Conservation (phyloP, 2,888 invertebrate species). For the Agrotis clavis region DNA sequence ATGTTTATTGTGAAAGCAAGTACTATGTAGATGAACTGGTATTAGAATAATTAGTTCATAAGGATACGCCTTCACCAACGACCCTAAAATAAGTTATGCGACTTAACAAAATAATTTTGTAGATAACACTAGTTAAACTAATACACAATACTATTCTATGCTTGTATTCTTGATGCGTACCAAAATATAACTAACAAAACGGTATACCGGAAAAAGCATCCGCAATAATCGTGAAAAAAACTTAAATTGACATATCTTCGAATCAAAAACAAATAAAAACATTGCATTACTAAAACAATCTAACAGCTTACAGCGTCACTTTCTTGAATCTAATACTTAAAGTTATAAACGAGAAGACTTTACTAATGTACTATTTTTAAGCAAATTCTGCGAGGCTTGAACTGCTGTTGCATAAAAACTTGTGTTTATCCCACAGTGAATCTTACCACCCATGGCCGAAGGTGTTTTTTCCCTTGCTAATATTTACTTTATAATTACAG, state of each 20-base stretch:
- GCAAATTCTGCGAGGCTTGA: conserved; percentile 16
- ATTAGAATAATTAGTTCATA: conserved; percentile 59
- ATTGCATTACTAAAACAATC: conserved; percentile 32
- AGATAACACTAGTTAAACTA: conserved; percentile 35
- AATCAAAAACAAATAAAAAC: conserved; percentile 48
- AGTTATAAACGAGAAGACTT: conserved; percentile 15
- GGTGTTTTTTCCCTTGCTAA: conserved; percentile 33
- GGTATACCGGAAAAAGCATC: conserved; percentile 32
- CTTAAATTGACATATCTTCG: conserved; percentile 36
- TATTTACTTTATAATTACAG: conserved; percentile 86
- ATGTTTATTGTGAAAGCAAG: conserved; percentile 66
- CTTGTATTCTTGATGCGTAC: conserved; percentile 42
- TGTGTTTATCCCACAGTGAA: conserved; percentile 29
- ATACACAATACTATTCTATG: conserved; percentile 46
- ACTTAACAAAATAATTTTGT: conserved; percentile 23
- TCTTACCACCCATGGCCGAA: conserved; percentile 18
- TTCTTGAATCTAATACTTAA: conserved; percentile 4
- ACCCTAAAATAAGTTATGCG: conserved; percentile 29
- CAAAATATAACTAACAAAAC: conserved; percentile 32
- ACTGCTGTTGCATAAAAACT: conserved; percentile 12
- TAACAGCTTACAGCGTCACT: conserved; percentile 50
- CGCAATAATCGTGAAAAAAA: conserved; percentile 47
- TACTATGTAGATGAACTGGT: conserved; percentile 59
- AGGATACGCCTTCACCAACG: conserved; percentile 54
- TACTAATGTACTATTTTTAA: conserved; percentile 31